These are phyloP conservation scores for Cuniculus paca DNA, from an alignment of 2,797 vertebrate genomes.

Conservation along the genomic window DNA sequence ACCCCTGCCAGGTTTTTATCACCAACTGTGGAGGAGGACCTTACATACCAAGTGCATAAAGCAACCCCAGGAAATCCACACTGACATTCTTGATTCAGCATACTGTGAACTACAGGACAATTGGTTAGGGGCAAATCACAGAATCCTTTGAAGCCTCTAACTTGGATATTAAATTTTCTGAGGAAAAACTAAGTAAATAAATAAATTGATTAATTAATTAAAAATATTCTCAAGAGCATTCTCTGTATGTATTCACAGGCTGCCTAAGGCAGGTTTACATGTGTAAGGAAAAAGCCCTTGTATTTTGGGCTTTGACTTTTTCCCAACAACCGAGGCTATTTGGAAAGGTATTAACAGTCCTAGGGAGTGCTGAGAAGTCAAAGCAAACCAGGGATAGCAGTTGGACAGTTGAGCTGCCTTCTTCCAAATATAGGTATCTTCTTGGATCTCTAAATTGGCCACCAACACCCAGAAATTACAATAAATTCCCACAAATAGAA, in stretches of 20 bases:
- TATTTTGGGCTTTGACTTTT: slow-evolving; percentile 1
- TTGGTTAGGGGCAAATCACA: background rate
- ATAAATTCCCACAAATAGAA: slow-evolving; percentile 1
- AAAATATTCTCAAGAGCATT: background rate
- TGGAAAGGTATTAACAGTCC: background rate
- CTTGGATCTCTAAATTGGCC: background rate
- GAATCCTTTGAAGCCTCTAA: background rate
- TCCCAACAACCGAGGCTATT: background rate
- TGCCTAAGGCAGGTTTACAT: background rate
- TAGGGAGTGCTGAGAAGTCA: background rate
- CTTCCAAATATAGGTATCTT: background rate
- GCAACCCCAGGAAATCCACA: background rate
- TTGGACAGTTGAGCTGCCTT: background rate
- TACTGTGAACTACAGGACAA: background rate
- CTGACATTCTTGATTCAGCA: background rate
- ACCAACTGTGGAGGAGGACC: background rate
- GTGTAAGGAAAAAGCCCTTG: background rate
- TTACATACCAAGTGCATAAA: background rate
- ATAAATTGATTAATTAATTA: background rate
- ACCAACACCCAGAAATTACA: background rate
- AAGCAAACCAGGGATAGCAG: background rate
- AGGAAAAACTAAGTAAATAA: background rate
- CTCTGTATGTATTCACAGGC: background rate
- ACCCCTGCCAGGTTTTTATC: background rate
- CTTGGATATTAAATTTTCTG: background rate